Evolutionary conservation across 2,797 vertebrate species (phyloP), one percentile per base, ranked within the genome.

Genomic region (Siniperca undulata): DNA sequence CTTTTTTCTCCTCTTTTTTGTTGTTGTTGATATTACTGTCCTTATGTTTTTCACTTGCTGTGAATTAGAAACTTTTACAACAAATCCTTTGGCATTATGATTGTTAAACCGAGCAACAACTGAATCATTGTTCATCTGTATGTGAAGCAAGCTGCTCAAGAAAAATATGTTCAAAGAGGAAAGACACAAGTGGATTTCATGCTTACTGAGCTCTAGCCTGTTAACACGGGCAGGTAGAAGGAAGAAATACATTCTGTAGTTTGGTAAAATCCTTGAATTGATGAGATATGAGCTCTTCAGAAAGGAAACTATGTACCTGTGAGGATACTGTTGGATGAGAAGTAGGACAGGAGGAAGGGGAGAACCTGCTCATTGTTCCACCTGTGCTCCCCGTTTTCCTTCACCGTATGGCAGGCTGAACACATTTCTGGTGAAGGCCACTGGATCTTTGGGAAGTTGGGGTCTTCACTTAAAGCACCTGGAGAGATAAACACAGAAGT

Each of bases 371-470:
- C 69, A 19, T 88, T 11, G 0, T 94, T 90, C 98, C 98, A 99
- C 74, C n/a, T 73, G 0, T 97, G 97, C 0, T 95, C 88, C 0
- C 95, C 92, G 0, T 34, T 84, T 0, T 84, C 58, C 42, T 90
- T 90, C 68, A 96, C 93, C 0, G 82, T 86, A 68, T 97, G 97
- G 68, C 98, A 99, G 38, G 87, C 48, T 0, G 95, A 77, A 86
- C 98, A 99, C 86, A 96, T 24, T 1, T 97, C 94, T 0, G 94
- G 95, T 0, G 97, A 88, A 0, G 98, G 98, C 97, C 98, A 99
- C 93, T 98, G 98, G 83, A 97, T 87, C 93, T 99, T 99, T 89
- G 97, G 98, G 89, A 97, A 99, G 46, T 91, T 81, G 14, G 98
- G 97, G 88, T 99, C 98, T 86, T 98, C 98, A 0, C 96, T 97